Evolutionary conservation across 2,797 vertebrate genomes (phyloP).

Genomic region (Forpus xanthops): DNA sequence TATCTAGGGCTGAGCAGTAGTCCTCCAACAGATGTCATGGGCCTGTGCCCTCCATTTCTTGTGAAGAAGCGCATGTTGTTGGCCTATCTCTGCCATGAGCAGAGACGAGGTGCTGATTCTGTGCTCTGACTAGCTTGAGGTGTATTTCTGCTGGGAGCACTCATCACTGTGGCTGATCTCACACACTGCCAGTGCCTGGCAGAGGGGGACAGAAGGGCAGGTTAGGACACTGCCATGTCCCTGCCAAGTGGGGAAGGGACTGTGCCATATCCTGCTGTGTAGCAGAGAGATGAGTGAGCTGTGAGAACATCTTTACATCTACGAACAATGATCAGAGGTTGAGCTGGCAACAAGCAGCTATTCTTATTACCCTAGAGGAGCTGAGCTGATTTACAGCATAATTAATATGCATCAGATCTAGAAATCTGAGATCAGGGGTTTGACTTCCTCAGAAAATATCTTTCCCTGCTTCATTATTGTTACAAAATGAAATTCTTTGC

Average conservation of each 20-base stretch:
- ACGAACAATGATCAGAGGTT: neutral
- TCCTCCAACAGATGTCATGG: neutral
- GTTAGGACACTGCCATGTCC: neutral
- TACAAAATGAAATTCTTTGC: neutral
- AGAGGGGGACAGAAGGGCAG: neutral
- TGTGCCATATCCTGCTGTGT: neutral
- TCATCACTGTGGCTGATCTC: neutral
- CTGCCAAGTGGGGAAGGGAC: neutral
- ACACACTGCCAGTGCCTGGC: neutral
- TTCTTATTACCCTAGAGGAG: conserved; percentile 19
- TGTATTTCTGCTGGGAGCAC: neutral
- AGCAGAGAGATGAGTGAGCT: neutral
- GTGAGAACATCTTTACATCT: conserved; percentile 32
- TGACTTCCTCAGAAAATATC: conserved; percentile 27
- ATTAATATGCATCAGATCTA: conserved; percentile 49
- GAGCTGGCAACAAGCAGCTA: conserved; percentile 30
- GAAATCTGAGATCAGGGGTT: conserved; percentile 18
- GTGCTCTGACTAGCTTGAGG: neutral
- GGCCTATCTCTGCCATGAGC: neutral
- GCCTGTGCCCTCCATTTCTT: neutral
- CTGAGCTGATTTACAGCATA: conserved; percentile 32
- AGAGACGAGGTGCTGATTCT: neutral
- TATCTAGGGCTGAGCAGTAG: neutral
- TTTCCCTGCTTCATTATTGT: neutral
- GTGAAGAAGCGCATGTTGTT: neutral